These are phyloP conservation scores for Ardeotis arabs DNA, from an alignment of 2,113 vertebrate species.

Conservation along the genomic window DNA sequence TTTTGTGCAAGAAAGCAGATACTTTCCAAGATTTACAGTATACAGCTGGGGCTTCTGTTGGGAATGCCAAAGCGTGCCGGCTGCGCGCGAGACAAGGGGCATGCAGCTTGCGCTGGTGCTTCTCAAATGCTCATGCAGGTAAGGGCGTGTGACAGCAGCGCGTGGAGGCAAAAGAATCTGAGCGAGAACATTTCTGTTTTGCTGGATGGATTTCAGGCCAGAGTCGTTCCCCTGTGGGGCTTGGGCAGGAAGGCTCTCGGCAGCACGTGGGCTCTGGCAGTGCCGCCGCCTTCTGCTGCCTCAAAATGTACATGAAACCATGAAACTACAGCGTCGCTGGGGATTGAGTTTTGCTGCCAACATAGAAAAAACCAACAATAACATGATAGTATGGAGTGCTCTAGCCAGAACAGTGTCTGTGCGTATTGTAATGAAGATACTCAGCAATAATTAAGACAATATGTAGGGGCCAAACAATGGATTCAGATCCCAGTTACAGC, in stretches of 20 bases:
- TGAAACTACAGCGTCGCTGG: neutral
- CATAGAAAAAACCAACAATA: neutral
- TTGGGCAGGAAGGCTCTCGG: neutral
- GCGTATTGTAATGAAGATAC: neutral
- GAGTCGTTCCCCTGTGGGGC: fast-evolving
- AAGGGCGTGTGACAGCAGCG: neutral
- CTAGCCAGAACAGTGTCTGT: neutral
- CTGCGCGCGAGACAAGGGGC: fast-evolving
- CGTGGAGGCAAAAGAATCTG: neutral
- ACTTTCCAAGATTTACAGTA: neutral
- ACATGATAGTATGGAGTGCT: neutral
- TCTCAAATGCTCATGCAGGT: neutral
- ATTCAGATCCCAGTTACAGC: neutral
- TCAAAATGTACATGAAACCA: fast-evolving
- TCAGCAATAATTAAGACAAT: neutral
- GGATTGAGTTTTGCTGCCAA: neutral
- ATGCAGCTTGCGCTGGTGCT: neutral
- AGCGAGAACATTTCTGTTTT: neutral
- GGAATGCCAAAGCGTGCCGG: neutral
- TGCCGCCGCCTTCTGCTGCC: neutral
- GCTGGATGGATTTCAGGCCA: neutral
- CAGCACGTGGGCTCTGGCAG: neutral
- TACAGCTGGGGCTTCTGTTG: neutral
- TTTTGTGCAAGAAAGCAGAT: neutral
- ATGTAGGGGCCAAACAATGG: neutral